Conservation (phyloP, 1,140 invertebrate species). For the Plutomurus gul region DNA sequence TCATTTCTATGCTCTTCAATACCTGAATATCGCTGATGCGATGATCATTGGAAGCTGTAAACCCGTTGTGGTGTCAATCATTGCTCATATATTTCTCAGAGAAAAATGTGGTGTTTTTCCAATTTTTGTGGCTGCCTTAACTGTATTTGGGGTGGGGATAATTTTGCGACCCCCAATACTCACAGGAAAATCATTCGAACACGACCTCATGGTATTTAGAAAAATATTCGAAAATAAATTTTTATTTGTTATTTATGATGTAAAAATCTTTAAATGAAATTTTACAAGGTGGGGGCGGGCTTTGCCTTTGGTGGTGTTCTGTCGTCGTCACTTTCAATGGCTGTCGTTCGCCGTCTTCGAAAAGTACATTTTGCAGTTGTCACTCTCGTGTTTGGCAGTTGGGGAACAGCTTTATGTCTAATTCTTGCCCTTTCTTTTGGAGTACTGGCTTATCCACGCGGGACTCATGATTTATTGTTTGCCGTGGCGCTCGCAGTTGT, state of each 20-base stretch:
- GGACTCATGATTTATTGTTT: background rate
- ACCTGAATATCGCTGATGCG: slow-evolving; percentile 56
- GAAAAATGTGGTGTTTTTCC: slow-evolving; percentile 85
- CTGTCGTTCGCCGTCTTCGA: slow-evolving; percentile 26
- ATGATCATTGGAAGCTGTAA: slow-evolving; percentile 88
- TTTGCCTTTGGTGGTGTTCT: background rate
- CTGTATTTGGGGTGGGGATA: slow-evolving; percentile 78
- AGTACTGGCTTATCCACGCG: background rate
- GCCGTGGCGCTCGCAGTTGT: background rate
- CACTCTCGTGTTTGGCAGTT: background rate
- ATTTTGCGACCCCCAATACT: slow-evolving; percentile 60
- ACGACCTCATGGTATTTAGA: slow-evolving; percentile 16
- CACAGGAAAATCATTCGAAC: slow-evolving; percentile 19
- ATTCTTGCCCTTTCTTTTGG: background rate
- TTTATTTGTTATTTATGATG: background rate
- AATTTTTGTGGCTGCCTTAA: slow-evolving; percentile 76
- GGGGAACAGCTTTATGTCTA: slow-evolving; percentile 31
- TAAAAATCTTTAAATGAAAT: background rate
- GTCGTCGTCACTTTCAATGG: background rate
- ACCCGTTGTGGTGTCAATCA: slow-evolving; percentile 89
- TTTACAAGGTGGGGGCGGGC: background rate
- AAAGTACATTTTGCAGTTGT: slow-evolving; percentile 39
- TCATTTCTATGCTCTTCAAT: slow-evolving; percentile 35
- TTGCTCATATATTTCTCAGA: slow-evolving; percentile 83
- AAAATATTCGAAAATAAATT: background rate